Conservation (phyloP, 1,140 invertebrate species). For the Euwallacea fornicatus region DNA sequence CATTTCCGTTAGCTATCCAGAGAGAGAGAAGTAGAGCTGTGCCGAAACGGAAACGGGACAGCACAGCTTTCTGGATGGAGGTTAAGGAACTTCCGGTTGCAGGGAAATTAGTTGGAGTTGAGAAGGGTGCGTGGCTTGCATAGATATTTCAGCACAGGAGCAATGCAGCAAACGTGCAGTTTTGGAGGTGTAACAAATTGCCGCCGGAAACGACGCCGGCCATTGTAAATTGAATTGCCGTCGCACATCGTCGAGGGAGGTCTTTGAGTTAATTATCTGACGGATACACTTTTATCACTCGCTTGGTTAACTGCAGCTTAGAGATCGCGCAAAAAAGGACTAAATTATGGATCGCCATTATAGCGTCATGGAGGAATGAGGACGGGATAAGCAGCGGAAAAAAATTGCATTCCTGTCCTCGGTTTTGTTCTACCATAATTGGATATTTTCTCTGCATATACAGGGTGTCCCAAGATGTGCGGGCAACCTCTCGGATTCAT, state of each 20-base stretch:
- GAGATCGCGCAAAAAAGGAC: too few species aligned
- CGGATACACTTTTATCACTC: too few species aligned
- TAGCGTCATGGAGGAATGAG: too few species aligned
- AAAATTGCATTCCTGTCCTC: too few species aligned
- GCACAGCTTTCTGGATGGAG: constrained; percentile 17
- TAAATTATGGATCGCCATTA: too few species aligned
- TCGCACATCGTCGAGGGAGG: neutral
- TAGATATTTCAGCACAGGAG: constrained; percentile 11
- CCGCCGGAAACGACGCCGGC: neutral
- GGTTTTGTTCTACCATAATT: too few species aligned
- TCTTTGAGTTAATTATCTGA: too few species aligned
- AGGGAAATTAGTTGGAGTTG: constrained; percentile 15
- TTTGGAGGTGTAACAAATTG: constrained; percentile 4
- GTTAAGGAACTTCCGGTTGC: constrained; percentile 18
- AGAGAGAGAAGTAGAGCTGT: neutral
- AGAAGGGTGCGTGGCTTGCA: constrained; percentile 18
- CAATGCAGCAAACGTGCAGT: neutral
- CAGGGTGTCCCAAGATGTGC: too few species aligned
- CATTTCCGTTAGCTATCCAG: neutral
- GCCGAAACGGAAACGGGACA: constrained; percentile 6
- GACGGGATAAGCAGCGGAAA: too few species aligned
- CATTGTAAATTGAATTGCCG: constrained; percentile 2
- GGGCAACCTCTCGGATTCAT: too few species aligned
- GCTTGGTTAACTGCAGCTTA: too few species aligned
- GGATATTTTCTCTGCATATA: too few species aligned